Percentiles rank a stretch among this genome's conserved stretches.
Evolutionary conservation across 1,140 invertebrate genomes (phyloP).

Genomic region (Aculops lycopersici): DNA sequence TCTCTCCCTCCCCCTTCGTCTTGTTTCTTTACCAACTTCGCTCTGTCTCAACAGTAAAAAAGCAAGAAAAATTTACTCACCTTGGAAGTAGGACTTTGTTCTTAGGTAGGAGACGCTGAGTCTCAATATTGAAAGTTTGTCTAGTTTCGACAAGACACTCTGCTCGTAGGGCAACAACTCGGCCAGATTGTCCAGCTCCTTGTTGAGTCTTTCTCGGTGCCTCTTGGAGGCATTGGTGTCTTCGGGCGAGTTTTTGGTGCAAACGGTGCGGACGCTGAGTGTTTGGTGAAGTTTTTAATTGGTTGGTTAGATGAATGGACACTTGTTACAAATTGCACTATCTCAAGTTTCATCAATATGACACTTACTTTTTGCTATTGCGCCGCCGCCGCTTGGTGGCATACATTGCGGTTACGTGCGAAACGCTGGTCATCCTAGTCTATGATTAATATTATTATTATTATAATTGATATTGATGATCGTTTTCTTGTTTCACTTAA

Average conservation of each 20-base stretch:
- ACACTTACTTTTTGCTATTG: conserved; percentile 65
- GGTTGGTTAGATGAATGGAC: neutral
- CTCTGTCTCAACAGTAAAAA: no score
- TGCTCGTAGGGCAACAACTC: conserved; percentile 88
- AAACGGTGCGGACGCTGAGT: conserved; percentile 41
- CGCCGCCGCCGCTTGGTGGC: conserved; percentile 60
- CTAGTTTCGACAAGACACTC: conserved; percentile 85
- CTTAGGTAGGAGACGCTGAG: conserved; percentile 87
- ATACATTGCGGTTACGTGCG: conserved; percentile 67
- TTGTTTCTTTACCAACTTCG: no score
- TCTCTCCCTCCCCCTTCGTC: no score
- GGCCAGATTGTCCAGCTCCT: conserved; percentile 86
- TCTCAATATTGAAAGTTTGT: conserved; percentile 79
- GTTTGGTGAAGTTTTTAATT: neutral
- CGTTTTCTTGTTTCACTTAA: neutral
- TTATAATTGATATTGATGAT: neutral
- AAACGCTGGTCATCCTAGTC: conserved; percentile 20
- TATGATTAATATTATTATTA: neutral
- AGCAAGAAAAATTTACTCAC: no score
- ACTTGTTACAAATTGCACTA: no score
- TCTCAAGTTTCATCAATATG: neutral
- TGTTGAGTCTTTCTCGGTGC: conserved; percentile 81
- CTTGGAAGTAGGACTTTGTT: conserved; percentile 97
- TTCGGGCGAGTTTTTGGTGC: conserved; percentile 77
- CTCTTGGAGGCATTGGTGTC: conserved; percentile 94